Evolutionary conservation across 2,888 invertebrate species (phyloP), one percentile per base, ranked within the genome.

Genomic region (Phortica okadai): DNA sequence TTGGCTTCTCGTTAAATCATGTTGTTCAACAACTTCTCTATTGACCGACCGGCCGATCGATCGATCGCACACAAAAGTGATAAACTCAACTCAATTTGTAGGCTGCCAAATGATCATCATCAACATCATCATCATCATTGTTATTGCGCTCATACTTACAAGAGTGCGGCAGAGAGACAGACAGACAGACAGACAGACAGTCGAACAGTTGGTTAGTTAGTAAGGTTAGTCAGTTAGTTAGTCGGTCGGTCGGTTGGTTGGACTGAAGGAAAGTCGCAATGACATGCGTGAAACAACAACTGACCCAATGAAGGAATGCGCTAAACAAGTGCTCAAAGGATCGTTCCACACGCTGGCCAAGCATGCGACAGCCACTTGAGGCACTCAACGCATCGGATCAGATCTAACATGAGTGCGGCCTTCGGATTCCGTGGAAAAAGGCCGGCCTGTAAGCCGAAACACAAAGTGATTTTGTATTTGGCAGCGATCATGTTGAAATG

Each of bases 361-460:
- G 74, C 59, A 76, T 74, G 70, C 69, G 42, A 33, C 8, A 56
- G 56, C 56, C 56, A 72, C 54, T 33, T 42, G 50, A 74, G 42
- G 42, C 21, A 58, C 67, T n/a, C 14, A 14, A 41, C 67, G 14
- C 67, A 42, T 41, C 16, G 16, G 8, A 2, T 11, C 59, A 21
- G 21, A 21, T 21, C 21, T 21, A 21, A 21, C 21, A 21, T 21
- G 21, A 21, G 21, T 21, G 21, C 21, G 21, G 10, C 14, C 8
- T 16, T 69, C 45, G 42, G 81, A 78, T 89, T 89, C 89, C 83
- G 62, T 79, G 80, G 84, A 89, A 86, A 79, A 88, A 84, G 81
- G 82, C 82, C 86, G 87, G 86, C 80, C 74, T 83, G 86, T 86
- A 84, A 85, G 80, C 80, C 78, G 85, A 88, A 86, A 83, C 86